These are phyloP conservation scores for Xestia xanthographa DNA, from an alignment of 2,888 invertebrate species.

Conservation along the genomic window DNA sequence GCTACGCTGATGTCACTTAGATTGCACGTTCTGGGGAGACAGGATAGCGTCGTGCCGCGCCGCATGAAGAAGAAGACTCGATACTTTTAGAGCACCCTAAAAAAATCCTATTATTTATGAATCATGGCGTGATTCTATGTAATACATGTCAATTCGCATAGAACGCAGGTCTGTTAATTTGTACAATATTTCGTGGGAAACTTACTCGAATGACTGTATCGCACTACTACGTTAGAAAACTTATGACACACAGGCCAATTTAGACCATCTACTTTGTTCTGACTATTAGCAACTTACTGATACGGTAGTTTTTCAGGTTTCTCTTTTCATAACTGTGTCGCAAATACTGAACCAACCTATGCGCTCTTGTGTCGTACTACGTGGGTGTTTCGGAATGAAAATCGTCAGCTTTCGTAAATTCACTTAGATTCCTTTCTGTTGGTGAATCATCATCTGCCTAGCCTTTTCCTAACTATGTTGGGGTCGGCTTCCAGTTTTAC, in stretches of 20 bases:
- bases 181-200: constrained; percentile 59
- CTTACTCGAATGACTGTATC: constrained; percentile 51
- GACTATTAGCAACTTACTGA: constrained; percentile 58
- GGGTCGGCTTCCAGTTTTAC: too few relatives aligned
- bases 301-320: constrained; percentile 63
- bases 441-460: too few relatives aligned
- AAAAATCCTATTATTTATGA: constrained; percentile 9
- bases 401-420: not conserved
- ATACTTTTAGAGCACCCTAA: not conserved
- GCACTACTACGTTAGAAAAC: constrained; percentile 59
- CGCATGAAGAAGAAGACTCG: not conserved
- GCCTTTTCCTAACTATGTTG: too few relatives aligned
- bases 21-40: not conserved
- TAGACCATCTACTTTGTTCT: constrained; percentile 59
- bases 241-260: constrained; percentile 65
- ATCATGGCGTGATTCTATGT: not conserved
- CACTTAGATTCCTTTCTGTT: not conserved
- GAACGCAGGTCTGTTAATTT: constrained; percentile 29
- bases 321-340: constrained; percentile 50
- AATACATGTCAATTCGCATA: constrained; percentile 10
- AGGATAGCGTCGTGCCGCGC: not conserved
- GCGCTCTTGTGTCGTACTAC: not conserved
- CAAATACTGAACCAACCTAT: constrained; percentile 20
- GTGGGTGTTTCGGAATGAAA: not conserved
- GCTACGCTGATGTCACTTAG: not conserved